These are phyloP conservation scores for Procapra przewalskii DNA, from an alignment of 2,113 vertebrate species.

Conservation along the genomic window DNA sequence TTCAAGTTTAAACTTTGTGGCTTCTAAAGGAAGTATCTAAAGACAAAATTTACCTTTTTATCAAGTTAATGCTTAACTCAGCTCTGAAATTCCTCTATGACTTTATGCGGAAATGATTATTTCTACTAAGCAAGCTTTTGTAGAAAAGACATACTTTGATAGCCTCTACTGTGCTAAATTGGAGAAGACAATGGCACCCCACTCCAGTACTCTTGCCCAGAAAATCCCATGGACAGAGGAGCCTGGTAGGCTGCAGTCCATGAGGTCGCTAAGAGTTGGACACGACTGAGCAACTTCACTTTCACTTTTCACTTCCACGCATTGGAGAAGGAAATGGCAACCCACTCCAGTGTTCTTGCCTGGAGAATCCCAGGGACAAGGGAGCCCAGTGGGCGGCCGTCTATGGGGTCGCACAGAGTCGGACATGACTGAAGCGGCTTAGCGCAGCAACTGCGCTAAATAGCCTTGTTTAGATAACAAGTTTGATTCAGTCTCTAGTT, in stretches of 20 bases:
- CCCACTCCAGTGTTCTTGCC: no score
- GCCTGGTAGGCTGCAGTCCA: no score
- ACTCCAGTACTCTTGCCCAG: no score
- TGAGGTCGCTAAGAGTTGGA: no score
- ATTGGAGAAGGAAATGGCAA: no score
- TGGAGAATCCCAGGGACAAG: no score
- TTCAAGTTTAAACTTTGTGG: background rate
- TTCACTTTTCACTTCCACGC: no score
- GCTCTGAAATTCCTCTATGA: background rate
- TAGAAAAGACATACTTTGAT: background rate
- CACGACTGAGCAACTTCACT: no score
- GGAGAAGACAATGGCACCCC: no score
- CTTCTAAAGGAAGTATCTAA: background rate
- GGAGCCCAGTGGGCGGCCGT: no score
- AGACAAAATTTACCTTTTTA: background rate
- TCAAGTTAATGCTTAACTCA: background rate
- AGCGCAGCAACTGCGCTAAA: background rate
- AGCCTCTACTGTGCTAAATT: background rate
- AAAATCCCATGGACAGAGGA: fast-evolving
- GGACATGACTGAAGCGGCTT: no score
- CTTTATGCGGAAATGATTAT: background rate
- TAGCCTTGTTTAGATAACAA: background rate
- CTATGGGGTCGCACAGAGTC: no score
- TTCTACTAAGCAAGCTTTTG: background rate
- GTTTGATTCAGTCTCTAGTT: background rate